Evolutionary conservation across 2,888 invertebrate species (phyloP).

Genomic region (Lochmaea capreae): DNA sequence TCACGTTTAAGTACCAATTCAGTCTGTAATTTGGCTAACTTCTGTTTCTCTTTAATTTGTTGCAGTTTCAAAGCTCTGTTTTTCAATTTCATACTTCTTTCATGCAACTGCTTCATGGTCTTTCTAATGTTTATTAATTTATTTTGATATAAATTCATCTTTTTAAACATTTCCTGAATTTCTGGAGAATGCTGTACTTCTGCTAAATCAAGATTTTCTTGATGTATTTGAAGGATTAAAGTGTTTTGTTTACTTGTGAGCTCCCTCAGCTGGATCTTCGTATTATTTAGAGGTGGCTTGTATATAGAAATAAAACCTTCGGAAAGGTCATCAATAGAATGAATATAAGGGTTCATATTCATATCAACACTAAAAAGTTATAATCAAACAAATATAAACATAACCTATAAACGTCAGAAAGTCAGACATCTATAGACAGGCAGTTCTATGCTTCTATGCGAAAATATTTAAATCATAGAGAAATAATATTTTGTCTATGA

Average conservation of each 20-base stretch:
- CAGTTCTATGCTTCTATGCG: too few relatives aligned
- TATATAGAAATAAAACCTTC: constrained; percentile 42
- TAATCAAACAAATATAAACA: not conserved
- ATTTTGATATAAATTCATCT: constrained; percentile 47
- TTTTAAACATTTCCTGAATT: constrained; percentile 47
- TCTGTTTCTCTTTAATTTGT: constrained; percentile 44
- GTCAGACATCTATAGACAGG: not conserved
- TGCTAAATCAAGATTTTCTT: constrained; percentile 48
- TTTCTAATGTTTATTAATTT: constrained; percentile 49
- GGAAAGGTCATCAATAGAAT: constrained; percentile 36
- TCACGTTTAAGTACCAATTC: constrained; percentile 38
- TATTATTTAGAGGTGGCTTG: constrained; percentile 41
- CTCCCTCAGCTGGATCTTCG: constrained; percentile 46
- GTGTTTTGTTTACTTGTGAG: constrained; percentile 46
- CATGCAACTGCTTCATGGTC: constrained; percentile 49
- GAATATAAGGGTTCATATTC: constrained; percentile 40
- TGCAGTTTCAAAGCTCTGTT: constrained; percentile 46
- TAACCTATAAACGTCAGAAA: not conserved
- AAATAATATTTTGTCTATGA: too few relatives aligned
- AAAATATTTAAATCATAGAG: too few relatives aligned
- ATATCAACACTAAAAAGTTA: not conserved
- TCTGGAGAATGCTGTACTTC: constrained; percentile 48
- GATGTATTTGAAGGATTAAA: constrained; percentile 45
- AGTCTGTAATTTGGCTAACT: constrained; percentile 32
- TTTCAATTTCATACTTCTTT: constrained; percentile 49